phyloP scores from a whole-genome alignment of 2,113 vertebrate genomes.

The Thamnaconus septentrionalis region DNA sequence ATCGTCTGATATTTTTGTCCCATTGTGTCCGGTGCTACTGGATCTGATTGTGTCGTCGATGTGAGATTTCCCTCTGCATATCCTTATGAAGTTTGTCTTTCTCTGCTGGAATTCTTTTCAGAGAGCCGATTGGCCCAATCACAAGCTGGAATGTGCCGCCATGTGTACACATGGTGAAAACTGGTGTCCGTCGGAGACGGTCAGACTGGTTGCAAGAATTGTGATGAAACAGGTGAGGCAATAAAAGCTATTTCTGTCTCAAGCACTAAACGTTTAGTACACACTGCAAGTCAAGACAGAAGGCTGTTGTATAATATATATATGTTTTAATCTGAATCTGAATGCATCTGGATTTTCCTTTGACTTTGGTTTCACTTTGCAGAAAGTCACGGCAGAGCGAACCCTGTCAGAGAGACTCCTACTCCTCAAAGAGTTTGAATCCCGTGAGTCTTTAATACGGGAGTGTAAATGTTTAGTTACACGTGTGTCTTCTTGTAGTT shows the following conservation, averaged over 20 bases:
- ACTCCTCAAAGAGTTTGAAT: slow-evolving; percentile 88
- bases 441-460: slow-evolving; percentile 82
- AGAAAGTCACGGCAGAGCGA: slow-evolving; percentile 87
- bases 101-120: slow-evolving; percentile 41
- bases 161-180: slow-evolving; percentile 91
- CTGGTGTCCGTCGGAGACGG: slow-evolving; percentile 96
- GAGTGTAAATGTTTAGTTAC: slow-evolving; percentile 33
- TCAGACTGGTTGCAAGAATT: slow-evolving; percentile 91
- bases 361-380: slow-evolving; percentile 23
- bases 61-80: too few species aligned
- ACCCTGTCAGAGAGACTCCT: slow-evolving; percentile 87
- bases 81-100: neutral
- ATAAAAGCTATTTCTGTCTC: neutral
- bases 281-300: neutral
- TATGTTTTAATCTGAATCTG: too few species aligned
- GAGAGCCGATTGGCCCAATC: slow-evolving; percentile 96
- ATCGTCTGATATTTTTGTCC: too few species aligned
- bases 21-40: too few species aligned
- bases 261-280: neutral
- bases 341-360: neutral
- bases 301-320: neutral
- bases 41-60: too few species aligned
- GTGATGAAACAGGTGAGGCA: slow-evolving; percentile 90
- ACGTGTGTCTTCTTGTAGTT: slow-evolving; percentile 43
- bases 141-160: slow-evolving; percentile 92